Base-by-base conservation (phyloP, 2,888 invertebrate species). In the Ischnus inquisitorius region DNA sequence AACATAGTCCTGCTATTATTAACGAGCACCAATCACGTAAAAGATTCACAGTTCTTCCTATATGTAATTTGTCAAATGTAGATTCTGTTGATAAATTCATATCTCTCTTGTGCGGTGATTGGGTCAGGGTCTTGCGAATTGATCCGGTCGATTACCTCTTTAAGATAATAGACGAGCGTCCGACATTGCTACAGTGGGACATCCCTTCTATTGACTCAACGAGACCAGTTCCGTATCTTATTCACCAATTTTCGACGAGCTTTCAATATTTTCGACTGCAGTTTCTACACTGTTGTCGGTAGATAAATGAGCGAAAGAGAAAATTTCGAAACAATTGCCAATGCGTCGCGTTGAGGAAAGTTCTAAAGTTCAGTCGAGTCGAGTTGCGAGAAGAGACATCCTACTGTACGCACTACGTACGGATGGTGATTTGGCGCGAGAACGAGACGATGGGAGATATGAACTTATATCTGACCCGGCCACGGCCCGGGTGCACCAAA, bases 401-500 rank as follows among this genome's bases (percentile, higher is more conserved):
- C 57, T 57, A 12, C 28, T 12, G 12, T 3, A 22, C 14, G 57
- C 14, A 43, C 57, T 43, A 25, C 16, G 16, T 57, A 6, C 10
- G 22, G 28, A 16, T 39, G 22, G 57, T 22, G 10, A 72, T 72
- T 60, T 28, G 41, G 41, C 57, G 4, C 14, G 28, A 62, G 28
- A n/a, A 48, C 46, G 62, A 74, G 34, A 19, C 12, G 43, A 72
- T 25, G 41, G 60, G 3, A 60, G 72, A 72, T 46, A 46, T 25
- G 43, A 6, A 43, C 46, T 60, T 46, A 41, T 14, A 12, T 60
- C 72, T 41, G 39, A 72, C 57, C 72, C 46, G 28, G 19, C 43
- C 19, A 16, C n/a, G 41, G 43, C 43, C 19, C 16, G 41, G 2
- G 16, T 2, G 34, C 28, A 3, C 39, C 34, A 46, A 46, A 22